Evolutionary conservation across 2,888 invertebrate species (phyloP), one percentile per base, ranked within the genome.

Genomic region (Saturnia japonica): DNA sequence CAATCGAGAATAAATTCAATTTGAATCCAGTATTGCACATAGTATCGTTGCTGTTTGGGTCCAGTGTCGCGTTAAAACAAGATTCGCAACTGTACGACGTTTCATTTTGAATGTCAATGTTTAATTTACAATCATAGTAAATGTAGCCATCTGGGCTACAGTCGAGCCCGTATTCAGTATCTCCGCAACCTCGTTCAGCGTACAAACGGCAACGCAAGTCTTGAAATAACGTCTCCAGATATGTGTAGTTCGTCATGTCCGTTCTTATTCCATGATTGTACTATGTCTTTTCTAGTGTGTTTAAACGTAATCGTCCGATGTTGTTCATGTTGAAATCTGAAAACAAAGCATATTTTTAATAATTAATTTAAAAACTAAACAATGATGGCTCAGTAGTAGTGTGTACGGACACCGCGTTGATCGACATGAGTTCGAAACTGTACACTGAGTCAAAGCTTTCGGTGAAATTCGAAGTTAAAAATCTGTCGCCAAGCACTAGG

Each of bases 31-130:
- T 74, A 81, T 87, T 84, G 82, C 94, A 94, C 76, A 84, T 1
- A 82, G 90, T 82, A 80, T 85, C 75, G 88, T 91, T 90, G 86
- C 85, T 73, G 74, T 77, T 76, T 82, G 75, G 74, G 78, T 85
- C 86, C 87, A 89, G 47, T 74, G 80, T 81, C 74, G 82, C 83
- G 74, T 89, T 87, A 73, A 78, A 74, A 77, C 93, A 94, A 70
- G 85, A 74, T 75, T 81, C 75, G 78, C 94, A 94, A 67, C 79
- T 86, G 75, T 94, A 94, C 6, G 91, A 85, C 1, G 94, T 94
- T 77, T 93, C 94, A 90, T 94, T 94, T 78, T 93, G 93, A 12
- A 87, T 80, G 71, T 93, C 93, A 66, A 91, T 85, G 76, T 93
- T 89, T 1, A 94, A 74, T 68, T 87, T 79, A 68, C 94, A 94